Evolutionary conservation across 2,888 invertebrate species (phyloP), one percentile per base, ranked within the genome.

Genomic region (Horisme vitalbata): DNA sequence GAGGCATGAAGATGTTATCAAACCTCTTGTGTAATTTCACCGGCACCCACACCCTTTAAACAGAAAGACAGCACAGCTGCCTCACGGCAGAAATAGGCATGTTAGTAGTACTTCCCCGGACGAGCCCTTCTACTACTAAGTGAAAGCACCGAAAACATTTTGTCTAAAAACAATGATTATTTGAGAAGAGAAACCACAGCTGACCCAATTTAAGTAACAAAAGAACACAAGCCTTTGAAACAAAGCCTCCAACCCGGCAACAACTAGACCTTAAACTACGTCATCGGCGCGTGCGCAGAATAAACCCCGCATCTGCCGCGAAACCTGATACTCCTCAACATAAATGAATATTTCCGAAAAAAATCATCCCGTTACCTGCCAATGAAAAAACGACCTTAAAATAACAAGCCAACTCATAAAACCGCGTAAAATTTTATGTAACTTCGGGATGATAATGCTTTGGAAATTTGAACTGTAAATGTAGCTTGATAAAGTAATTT

Each of bases 311-410:
- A 88, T 87, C 87, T 88, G 88, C 77, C 67, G 68, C 71, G 88
- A 79, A 84, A 88, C 88, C 79, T 81, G 87, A 88, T 78, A 80
- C 78, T 79, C 74, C 82, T 81, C 79, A 70, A 75, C 79, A 81
- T 82, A 82, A 85, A 79, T 80, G 78, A 81, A 76, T 71, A 79
- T 75, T 82, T 82, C 80, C 77, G 70, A 78, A 85, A 86, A 82
- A 83, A 80, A 75, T 49, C 32, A 39, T 28, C 36, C 39, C 11
- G 48, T 56, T 55, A 57, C 57, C 34, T 13, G 5, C 11, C 56
- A 55, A 37, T 32, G 44, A 15, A 72, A 67, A 60, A 53, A 47
- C 57, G 54, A 68, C 65, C 63, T 58, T 75, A 63, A 34, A 4
- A 2, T 10, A 1, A 26, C n/a, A 2, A 3, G 2, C 33, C 38